Conservation (phyloP, 2,888 invertebrate genomes). For the Calephelis perditalis region DNA sequence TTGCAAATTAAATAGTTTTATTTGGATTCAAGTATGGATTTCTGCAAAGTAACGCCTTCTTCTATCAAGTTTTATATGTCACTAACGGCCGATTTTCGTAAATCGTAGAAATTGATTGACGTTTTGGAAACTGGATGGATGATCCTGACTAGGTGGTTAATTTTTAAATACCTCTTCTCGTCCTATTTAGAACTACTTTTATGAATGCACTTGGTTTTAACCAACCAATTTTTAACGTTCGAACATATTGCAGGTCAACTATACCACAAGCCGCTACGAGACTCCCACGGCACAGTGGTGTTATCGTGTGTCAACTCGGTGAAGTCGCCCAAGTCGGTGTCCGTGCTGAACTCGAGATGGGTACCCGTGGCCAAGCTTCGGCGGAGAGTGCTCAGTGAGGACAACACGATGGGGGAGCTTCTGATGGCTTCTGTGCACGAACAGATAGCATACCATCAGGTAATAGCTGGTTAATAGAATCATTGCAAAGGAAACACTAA, state of each 20-base stretch:
- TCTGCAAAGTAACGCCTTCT: no score
- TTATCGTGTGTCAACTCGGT: constrained; percentile 82
- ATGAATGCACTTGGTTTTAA: no score
- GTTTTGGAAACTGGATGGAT: no score
- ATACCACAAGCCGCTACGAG: constrained; percentile 93
- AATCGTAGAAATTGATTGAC: no score
- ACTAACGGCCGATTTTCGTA: no score
- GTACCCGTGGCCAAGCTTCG: constrained; percentile 90
- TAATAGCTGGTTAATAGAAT: constrained; percentile 30
- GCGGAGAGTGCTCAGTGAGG: constrained; percentile 85
- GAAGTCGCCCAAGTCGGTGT: constrained; percentile 89
- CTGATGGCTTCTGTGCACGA: constrained; percentile 93
- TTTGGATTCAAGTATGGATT: no score
- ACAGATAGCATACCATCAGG: constrained; percentile 81
- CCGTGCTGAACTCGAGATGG: constrained; percentile 95
- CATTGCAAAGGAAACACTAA: neutral
- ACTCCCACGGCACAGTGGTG: constrained; percentile 93
- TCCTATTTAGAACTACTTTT: no score
- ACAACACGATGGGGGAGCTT: constrained; percentile 88
- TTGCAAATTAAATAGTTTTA: no score
- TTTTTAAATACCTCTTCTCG: no score
- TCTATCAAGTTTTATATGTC: no score
- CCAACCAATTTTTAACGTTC: no score
- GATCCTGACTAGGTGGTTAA: no score
- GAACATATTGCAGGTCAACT: constrained; percentile 81